These are phyloP conservation scores for Drosophila birchii DNA, from an alignment of 2,888 invertebrate genomes.

Conservation along the genomic window DNA sequence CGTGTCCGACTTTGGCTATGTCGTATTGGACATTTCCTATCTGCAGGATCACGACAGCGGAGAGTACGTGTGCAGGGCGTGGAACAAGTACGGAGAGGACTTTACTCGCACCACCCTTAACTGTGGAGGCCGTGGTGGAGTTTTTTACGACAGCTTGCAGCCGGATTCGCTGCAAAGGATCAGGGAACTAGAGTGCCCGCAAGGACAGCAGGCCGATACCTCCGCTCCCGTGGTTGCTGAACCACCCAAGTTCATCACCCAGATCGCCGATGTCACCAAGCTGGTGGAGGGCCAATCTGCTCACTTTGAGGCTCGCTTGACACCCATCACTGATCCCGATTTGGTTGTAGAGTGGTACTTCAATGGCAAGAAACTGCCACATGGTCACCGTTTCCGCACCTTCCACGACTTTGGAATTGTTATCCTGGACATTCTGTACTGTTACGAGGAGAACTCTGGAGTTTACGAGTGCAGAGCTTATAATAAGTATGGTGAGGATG, in stretches of 20 bases:
- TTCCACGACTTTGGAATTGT: slow-evolving; percentile 99
- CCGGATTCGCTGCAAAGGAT: slow-evolving; percentile 95
- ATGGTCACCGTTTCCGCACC: slow-evolving; percentile 98
- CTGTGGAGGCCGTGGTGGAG: slow-evolving; percentile 93
- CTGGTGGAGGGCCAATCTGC: slow-evolving; percentile 97
- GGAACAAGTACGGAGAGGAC: slow-evolving; percentile 96
- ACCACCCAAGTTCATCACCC: slow-evolving; percentile 95
- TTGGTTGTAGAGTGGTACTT: slow-evolving; percentile 98
- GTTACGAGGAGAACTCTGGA: slow-evolving; percentile 98
- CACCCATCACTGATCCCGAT: slow-evolving; percentile 97
- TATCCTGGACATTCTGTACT: slow-evolving; percentile 96
- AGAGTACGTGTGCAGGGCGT: slow-evolving; percentile 96
- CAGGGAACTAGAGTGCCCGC: slow-evolving; percentile 91
- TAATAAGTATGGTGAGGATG: slow-evolving; percentile 95
- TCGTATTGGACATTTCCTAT: slow-evolving; percentile 97
- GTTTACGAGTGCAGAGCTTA: slow-evolving; percentile 96
- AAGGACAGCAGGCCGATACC: slow-evolving; percentile 87
- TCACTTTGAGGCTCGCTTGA: slow-evolving; percentile 95
- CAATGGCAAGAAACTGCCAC: slow-evolving; percentile 95
- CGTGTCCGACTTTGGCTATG: slow-evolving; percentile 97
- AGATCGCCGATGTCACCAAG: slow-evolving; percentile 92
- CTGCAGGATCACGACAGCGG: slow-evolving; percentile 96
- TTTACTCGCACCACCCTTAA: slow-evolving; percentile 93
- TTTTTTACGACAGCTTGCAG: slow-evolving; percentile 94
- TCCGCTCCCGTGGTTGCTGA: slow-evolving; percentile 89